A percentile compares a stretch with the other conserved stretches of the same genome.
phyloP scores from a whole-genome alignment of 1,140 invertebrate species.

The Battus philenor region DNA sequence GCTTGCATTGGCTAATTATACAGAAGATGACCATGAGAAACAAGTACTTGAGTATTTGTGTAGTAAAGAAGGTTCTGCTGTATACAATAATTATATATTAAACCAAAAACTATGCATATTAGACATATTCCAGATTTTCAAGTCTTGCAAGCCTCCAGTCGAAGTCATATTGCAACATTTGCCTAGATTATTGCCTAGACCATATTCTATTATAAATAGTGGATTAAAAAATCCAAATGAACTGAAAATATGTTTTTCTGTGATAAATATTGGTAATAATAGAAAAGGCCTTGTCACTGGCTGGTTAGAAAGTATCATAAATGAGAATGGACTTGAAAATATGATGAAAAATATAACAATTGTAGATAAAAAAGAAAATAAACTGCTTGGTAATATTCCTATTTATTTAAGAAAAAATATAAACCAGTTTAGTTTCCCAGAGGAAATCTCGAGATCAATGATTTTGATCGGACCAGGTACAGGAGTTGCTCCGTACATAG shows the following conservation, averaged over 20 bases:
- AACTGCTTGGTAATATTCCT: slow-evolving; percentile 44
- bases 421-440: slow-evolving; percentile 77
- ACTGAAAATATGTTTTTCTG: slow-evolving; percentile 83
- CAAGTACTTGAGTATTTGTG: slow-evolving; percentile 79
- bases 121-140: slow-evolving; percentile 81
- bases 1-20: slow-evolving; percentile 77
- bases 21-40: slow-evolving; percentile 78
- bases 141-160: slow-evolving; percentile 80
- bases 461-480: slow-evolving; percentile 90
- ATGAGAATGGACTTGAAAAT: slow-evolving; percentile 33
- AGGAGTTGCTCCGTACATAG: slow-evolving; percentile 88
- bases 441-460: slow-evolving; percentile 76
- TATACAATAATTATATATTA: slow-evolving; percentile 79
- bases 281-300: slow-evolving; percentile 82
- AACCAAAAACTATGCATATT: slow-evolving; percentile 77
- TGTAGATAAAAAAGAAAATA: slow-evolving; percentile 18
- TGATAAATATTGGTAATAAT: slow-evolving; percentile 74
- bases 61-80: slow-evolving; percentile 79
- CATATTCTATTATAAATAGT: slow-evolving; percentile 88
- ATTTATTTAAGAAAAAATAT: slow-evolving; percentile 80
- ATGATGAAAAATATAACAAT: slow-evolving; percentile 38
- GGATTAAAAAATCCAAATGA: slow-evolving; percentile 59
- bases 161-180: slow-evolving; percentile 83
- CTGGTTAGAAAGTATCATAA: slow-evolving; percentile 75
- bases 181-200: slow-evolving; percentile 83